Base-by-base conservation (phyloP, 2,888 invertebrate genomes). In the Eucera pruinosa region DNA sequence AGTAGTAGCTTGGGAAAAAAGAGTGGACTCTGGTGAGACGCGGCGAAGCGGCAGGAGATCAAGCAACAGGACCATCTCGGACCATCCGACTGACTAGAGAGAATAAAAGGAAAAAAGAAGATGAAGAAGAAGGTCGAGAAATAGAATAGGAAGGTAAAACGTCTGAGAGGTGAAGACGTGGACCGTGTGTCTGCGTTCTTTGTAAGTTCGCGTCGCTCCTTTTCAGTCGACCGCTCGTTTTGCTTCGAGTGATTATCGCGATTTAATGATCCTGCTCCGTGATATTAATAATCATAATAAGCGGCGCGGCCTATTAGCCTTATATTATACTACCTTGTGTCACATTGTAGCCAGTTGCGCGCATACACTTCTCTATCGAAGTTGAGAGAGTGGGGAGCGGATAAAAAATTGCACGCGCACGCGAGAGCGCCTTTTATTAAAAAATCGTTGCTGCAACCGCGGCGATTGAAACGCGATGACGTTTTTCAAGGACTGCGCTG, bases 1-100 rank as follows among this genome's bases (percentile, higher is more conserved):
- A 85, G 80, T 82, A 83, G 85, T 83, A 87, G 84, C 82, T 60
- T 47, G 67, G 36, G 43, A 55, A 61, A 61, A 67, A 60, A 57
- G 79, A 72, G 68, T 67, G 66, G 72, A 81, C 47, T 23, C n/a
- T 13, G 33, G 45, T 18, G 33, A 30, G 1, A 33, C 47, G 71
- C 76, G 74, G 77, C 72, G 67, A 72, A 72, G 70, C 68, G 80
- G 23, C 68, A 80, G 80, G 64, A 55, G 66, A 39, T 69, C 45
- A 30, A 72, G 33, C 45, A 6, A 23, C 5, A 67, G 74, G 75
- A 69, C 67, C 62, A 43, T 80, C 39, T 39, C 27, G 62, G 11
- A 39, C 20, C 15, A 36, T n/a, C 15, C 18, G 20, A 23, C 11
- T 45, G 15, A 18, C 15, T 15, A 67, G 41, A 33, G 36, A 33